Evolutionary conservation across 2,888 invertebrate genomes (phyloP), one percentile per base, ranked within the genome.

Genomic region (Drosophila histrio): DNA sequence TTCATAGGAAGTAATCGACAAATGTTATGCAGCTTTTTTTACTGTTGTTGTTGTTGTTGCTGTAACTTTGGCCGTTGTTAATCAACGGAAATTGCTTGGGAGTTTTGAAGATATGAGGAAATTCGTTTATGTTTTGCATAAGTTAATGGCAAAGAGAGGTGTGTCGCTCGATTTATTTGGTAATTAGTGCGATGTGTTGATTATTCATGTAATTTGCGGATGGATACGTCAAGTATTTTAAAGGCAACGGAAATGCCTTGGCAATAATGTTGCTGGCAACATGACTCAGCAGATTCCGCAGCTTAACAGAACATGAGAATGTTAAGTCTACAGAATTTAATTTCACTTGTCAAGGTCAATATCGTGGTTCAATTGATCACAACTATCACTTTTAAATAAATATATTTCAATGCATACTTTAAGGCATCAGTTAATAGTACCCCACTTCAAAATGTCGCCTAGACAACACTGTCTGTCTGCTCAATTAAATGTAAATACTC

Each of bases 1-100:
- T 56, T 67, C 62, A 63, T 69, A 78, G 83, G 83, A 87, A 83
- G 87, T 80, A 85, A 72, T 70, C 79, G 69, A 61, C 63, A 52
- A 47, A 24, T n/a, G 79, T 69, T 75, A 71, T 72, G 72, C 63
- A 57, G 65, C 62, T 65, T 26, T 61, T 60, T 64, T 50, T 41
- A 39, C 17, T 15, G 46, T 21, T 34, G 47, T 58, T 62, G 49
- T 38, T n/a, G n/a, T 60, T 64, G 17, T 67, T 53, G 47, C 52
- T 36, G 21, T 56, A 58, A n/a, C n/a, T 17, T 57, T 46, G 43
- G 22, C 15, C 57, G 58, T 66, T 63, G 63, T 44, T 62, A 54
- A 69, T 77, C 60, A 75, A 78, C 87, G 87, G 87, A 83, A 84
- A 84, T 78, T 56, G 72, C 58, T 50, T 50, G 47, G 32, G 30